Evolutionary conservation across 2,888 invertebrate genomes (phyloP).

Genomic region (Morinoia aosen): DNA sequence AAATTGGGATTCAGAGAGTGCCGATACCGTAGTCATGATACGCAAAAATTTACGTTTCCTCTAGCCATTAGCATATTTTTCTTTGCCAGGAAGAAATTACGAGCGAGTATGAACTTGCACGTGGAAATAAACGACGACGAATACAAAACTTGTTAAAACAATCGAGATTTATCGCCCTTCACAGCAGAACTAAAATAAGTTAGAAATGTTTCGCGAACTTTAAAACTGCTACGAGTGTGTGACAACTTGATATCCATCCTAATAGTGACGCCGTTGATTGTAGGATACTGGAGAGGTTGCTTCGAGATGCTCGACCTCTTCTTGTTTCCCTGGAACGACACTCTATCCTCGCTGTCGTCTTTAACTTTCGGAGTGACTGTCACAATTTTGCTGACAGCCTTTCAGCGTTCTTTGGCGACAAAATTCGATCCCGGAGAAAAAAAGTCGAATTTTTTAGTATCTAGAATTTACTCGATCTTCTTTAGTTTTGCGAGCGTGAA

Average conservation of each 20-base stretch:
- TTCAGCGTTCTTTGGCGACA: not conserved
- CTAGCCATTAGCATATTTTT: not conserved
- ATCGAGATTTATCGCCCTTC: not conserved
- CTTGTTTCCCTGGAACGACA: not conserved
- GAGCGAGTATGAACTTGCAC: not conserved
- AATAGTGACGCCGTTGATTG: not conserved
- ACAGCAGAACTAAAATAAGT: not conserved
- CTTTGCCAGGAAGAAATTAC: not conserved
- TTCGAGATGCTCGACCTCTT: not conserved
- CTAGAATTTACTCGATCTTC: not conserved
- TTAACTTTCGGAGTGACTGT: not conserved
- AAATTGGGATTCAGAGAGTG: too few species aligned
- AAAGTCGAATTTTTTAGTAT: not conserved
- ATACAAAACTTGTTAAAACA: not conserved
- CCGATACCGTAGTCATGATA: not conserved
- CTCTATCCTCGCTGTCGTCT: slow-evolving; percentile 11
- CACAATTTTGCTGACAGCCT: not conserved
- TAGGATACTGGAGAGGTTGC: not conserved
- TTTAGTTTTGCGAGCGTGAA: slow-evolving; percentile 5
- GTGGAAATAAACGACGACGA: not conserved
- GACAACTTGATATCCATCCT: not conserved
- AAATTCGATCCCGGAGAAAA: not conserved
- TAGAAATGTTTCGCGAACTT: not conserved
- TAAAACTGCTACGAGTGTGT: not conserved
- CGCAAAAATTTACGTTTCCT: not conserved